These are phyloP conservation scores for Poecilia picta DNA, from an alignment of 2,797 vertebrate species.

Conservation along the genomic window DNA sequence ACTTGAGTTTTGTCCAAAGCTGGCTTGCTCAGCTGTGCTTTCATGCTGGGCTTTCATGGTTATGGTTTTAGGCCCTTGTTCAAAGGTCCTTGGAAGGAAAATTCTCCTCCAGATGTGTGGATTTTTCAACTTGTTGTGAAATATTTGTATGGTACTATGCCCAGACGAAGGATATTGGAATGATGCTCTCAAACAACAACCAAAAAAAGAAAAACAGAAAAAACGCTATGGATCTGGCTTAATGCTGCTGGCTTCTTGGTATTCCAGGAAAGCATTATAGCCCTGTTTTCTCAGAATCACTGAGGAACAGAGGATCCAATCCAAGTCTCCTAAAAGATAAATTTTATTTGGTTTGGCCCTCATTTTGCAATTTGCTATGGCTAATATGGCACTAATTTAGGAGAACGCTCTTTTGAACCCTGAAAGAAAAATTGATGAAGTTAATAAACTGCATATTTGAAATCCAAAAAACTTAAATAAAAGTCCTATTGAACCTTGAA, in stretches of 20 bases:
- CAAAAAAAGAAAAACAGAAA: not conserved
- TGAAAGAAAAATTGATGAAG: slow-evolving; percentile 45
- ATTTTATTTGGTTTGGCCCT: slow-evolving; percentile 70
- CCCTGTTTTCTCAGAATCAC: slow-evolving; percentile 64
- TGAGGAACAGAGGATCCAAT: slow-evolving; percentile 55
- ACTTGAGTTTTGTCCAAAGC: slow-evolving; percentile 55
- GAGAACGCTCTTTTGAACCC: slow-evolving; percentile 60
- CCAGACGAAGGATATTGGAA: slow-evolving; percentile 49
- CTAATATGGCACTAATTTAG: slow-evolving; percentile 66
- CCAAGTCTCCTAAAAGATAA: slow-evolving; percentile 62
- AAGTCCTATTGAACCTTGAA: slow-evolving; percentile 49
- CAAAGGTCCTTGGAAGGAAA: slow-evolving; percentile 57
- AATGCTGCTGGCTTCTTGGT: slow-evolving; percentile 43
- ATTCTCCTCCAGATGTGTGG: slow-evolving; percentile 40
- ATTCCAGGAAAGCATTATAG: slow-evolving; percentile 71
- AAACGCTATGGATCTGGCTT: slow-evolving; percentile 59
- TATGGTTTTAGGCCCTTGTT: slow-evolving; percentile 52
- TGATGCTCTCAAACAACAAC: slow-evolving; percentile 41
- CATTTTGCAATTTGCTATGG: slow-evolving; percentile 69
- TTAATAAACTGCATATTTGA: slow-evolving; percentile 52
- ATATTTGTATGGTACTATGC: slow-evolving; percentile 47
- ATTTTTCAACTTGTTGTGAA: slow-evolving; percentile 56
- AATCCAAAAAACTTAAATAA: slow-evolving; percentile 52
- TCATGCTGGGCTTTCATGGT: slow-evolving; percentile 47
- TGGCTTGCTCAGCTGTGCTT: slow-evolving; percentile 49